Evolutionary conservation across 2,888 invertebrate genomes (phyloP).

Genomic region (Sinhomidia bicolor): DNA sequence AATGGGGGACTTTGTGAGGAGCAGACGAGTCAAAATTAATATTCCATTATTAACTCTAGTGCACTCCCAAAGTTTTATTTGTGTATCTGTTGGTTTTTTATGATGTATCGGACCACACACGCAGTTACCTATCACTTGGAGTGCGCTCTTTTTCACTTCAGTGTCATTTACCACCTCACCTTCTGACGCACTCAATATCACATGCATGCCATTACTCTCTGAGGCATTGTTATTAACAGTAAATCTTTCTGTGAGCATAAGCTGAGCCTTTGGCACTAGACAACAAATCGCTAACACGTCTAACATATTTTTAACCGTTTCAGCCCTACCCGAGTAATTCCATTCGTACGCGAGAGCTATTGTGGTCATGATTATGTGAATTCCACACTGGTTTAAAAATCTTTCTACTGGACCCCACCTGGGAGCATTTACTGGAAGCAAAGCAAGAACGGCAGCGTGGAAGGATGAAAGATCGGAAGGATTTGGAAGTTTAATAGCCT

Average conservation of each 20-base stretch:
- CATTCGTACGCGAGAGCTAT: slow-evolving; percentile 95
- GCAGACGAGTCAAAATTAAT: slow-evolving; percentile 85
- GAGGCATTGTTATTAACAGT: slow-evolving; percentile 87
- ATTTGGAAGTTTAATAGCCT: slow-evolving; percentile 70
- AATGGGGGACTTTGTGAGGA: slow-evolving; percentile 87
- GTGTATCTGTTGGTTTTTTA: slow-evolving; percentile 89
- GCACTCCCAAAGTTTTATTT: slow-evolving; percentile 97
- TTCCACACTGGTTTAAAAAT: slow-evolving; percentile 85
- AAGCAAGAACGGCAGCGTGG: slow-evolving; percentile 63
- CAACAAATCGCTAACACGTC: slow-evolving; percentile 96
- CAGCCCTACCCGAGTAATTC: slow-evolving; percentile 93
- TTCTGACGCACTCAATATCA: slow-evolving; percentile 92
- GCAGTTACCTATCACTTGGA: slow-evolving; percentile 95
- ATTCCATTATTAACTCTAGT: slow-evolving; percentile 97
- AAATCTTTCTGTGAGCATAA: slow-evolving; percentile 82
- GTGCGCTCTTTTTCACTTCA: slow-evolving; percentile 83
- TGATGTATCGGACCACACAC: slow-evolving; percentile 93
- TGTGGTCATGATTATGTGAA: slow-evolving; percentile 89
- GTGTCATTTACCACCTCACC: slow-evolving; percentile 93
- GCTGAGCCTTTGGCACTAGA: slow-evolving; percentile 90
- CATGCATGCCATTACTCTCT: slow-evolving; percentile 90
- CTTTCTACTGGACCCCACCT: slow-evolving; percentile 96
- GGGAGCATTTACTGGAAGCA: slow-evolving; percentile 70
- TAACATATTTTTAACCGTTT: slow-evolving; percentile 90
- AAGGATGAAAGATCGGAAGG: slow-evolving; percentile 61